Conservation (phyloP, 2,797 vertebrate species). For the Gymnocypris eckloni region DNA sequence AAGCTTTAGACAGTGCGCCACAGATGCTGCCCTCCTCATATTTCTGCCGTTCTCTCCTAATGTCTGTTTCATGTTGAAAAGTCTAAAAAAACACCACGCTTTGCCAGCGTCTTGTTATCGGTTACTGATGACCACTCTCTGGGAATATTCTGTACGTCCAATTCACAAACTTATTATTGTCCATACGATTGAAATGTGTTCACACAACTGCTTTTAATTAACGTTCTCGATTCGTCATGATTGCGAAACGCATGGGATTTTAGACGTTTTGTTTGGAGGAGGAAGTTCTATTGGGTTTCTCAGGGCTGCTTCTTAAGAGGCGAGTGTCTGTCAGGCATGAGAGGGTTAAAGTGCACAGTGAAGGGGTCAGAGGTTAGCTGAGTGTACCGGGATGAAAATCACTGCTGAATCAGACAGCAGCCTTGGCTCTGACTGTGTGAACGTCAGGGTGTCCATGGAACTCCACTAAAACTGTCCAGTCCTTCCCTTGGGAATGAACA, state of each 20-base stretch:
- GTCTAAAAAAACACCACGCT: constrained; percentile 5
- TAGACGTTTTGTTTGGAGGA: constrained; percentile 36
- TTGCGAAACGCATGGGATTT: constrained; percentile 40
- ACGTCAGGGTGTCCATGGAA: constrained; percentile 60
- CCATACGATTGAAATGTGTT: constrained; percentile 27
- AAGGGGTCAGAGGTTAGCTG: constrained; percentile 45
- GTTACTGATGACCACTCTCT: constrained; percentile 11
- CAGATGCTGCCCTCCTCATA: constrained; percentile 32
- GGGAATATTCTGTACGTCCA: constrained; percentile 41
- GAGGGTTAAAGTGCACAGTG: constrained; percentile 53
- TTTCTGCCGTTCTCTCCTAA: constrained; percentile 27
- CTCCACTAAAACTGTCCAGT: constrained; percentile 65
- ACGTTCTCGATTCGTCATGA: constrained; percentile 40
- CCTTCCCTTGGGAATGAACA: constrained; percentile 74
- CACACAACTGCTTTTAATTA: constrained; percentile 56
- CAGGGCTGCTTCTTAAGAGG: constrained; percentile 46
- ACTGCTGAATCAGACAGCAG: constrained; percentile 40
- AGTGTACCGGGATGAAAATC: constrained; percentile 32
- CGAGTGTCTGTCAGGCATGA: constrained; percentile 24
- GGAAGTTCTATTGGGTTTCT: constrained; percentile 60
- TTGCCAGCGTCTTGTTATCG: constrained; percentile 24
- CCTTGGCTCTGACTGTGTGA: constrained; percentile 38
- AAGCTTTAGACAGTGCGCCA: constrained; percentile 39
- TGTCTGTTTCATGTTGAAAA: constrained; percentile 38
- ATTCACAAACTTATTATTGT: constrained; percentile 26